Conservation (phyloP, 2,113 vertebrate genomes). For the Myiagra hebetior region DNA sequence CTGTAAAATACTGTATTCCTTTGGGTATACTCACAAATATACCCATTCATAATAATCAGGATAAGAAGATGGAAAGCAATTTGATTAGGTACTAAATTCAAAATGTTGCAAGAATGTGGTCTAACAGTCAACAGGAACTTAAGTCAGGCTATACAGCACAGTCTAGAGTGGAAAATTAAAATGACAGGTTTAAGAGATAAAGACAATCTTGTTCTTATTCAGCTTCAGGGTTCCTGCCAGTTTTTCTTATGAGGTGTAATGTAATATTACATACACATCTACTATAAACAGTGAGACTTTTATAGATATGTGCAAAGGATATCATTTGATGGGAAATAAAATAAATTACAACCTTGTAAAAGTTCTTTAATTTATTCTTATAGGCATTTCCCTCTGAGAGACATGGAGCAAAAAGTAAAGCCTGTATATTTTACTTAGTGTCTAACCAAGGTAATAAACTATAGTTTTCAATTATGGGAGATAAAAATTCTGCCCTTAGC, state of each 20-base stretch:
- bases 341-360: constrained; percentile 71
- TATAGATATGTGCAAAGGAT: constrained; percentile 67
- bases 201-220: constrained; percentile 65
- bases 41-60: constrained; percentile 49
- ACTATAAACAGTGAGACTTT: constrained; percentile 71
- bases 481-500: constrained; percentile 56
- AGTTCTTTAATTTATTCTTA: constrained; percentile 55
- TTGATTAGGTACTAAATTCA: constrained; percentile 71
- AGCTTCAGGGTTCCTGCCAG: constrained; percentile 62
- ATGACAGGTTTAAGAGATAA: constrained; percentile 76
- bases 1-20: constrained; percentile 61
- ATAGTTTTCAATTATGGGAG: constrained; percentile 33
- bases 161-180: constrained; percentile 72
- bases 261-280: constrained; percentile 70
- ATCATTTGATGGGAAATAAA: constrained; percentile 67
- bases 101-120: constrained; percentile 60
- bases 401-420: constrained; percentile 15
- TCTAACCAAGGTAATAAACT: constrained; percentile 48
- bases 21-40: constrained; percentile 37
- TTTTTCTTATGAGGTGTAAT: constrained; percentile 71
- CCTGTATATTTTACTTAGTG: constrained; percentile 48
- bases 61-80: constrained; percentile 69
- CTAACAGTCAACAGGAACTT: constrained; percentile 63
- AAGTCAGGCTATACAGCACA: constrained; percentile 23
- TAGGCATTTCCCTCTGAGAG: not conserved